A percentile compares a stretch with the other conserved stretches of the same genome.
phyloP scores from a whole-genome alignment of 2,888 invertebrate genomes.

The Epirrhoe tristata region DNA sequence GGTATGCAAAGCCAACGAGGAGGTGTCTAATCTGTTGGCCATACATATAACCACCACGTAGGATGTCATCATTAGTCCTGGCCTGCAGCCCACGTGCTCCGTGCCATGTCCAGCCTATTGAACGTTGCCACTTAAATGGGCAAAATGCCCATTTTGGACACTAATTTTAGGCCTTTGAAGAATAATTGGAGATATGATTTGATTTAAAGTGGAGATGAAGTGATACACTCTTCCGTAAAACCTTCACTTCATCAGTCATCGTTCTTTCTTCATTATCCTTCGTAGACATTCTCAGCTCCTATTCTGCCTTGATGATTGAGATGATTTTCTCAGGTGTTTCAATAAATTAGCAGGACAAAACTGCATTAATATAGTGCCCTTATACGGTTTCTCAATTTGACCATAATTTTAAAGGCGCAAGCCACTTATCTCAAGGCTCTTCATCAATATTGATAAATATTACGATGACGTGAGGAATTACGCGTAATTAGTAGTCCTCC shows the following conservation, averaged over 20 bases:
- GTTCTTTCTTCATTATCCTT: too few species aligned
- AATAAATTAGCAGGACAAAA: neutral
- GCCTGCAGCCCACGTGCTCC: constrained; percentile 24
- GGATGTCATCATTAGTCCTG: constrained; percentile 26
- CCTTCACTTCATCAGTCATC: too few species aligned
- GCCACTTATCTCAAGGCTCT: constrained; percentile 17
- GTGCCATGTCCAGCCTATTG: constrained; percentile 20
- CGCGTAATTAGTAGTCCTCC: constrained; percentile 26
- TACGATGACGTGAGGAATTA: constrained; percentile 29
- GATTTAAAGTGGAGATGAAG: constrained; percentile 1
- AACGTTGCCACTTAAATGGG: constrained; percentile 10
- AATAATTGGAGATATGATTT: constrained; percentile 7
- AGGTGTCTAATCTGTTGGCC: constrained; percentile 26
- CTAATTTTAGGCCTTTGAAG: constrained; percentile 2
- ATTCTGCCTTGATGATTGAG: neutral
- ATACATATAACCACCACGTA: constrained; percentile 22
- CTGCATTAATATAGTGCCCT: neutral
- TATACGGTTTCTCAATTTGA: constrained; percentile 14
- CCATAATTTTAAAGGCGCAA: constrained; percentile 12
- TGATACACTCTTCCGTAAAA: neutral
- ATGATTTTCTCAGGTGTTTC: neutral
- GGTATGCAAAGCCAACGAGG: constrained; percentile 12
- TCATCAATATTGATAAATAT: constrained; percentile 23
- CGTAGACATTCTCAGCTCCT: neutral
- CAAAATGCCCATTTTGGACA: constrained; percentile 17